phyloP scores from a whole-genome alignment of 1,140 invertebrate genomes.

The Dendrolimus kikuchii region DNA sequence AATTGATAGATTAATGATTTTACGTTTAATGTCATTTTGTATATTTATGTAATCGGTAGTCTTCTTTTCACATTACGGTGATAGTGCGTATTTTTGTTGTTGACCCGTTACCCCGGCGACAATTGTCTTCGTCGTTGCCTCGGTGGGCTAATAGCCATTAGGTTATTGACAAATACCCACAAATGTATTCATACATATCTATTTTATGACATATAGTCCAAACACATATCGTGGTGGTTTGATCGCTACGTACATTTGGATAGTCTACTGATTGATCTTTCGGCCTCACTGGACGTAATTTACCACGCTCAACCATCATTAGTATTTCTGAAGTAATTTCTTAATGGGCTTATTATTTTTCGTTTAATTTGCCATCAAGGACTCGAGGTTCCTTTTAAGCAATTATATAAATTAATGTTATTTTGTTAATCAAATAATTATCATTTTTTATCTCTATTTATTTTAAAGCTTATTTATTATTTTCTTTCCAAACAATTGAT shows the following conservation, averaged over 20 bases:
- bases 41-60: not conserved
- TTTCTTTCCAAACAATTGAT: no score
- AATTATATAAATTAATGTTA: no score
- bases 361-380: no score
- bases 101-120: slow-evolving; percentile 43
- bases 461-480: no score
- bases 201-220: slow-evolving; percentile 30
- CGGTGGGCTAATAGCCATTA: slow-evolving; percentile 56
- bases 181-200: slow-evolving; percentile 25
- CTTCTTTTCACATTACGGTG: slow-evolving; percentile 1
- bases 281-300: slow-evolving; percentile 16
- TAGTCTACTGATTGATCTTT: slow-evolving; percentile 32
- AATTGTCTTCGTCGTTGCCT: slow-evolving; percentile 54
- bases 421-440: no score
- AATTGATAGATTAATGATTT: no score
- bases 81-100: slow-evolving; percentile 43
- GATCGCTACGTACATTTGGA: slow-evolving; percentile 38
- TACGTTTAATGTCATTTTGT: not conserved
- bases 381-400: no score
- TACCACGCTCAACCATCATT: slow-evolving; percentile 12
- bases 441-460: no score
- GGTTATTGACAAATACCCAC: slow-evolving; percentile 59
- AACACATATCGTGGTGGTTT: slow-evolving; percentile 34
- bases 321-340: slow-evolving; percentile 1
- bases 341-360: no score